A percentile compares a stretch with the other conserved stretches of the same genome.
Conservation (phyloP, 2,113 vertebrate genomes). For the Ramphastos sulfuratus region DNA sequence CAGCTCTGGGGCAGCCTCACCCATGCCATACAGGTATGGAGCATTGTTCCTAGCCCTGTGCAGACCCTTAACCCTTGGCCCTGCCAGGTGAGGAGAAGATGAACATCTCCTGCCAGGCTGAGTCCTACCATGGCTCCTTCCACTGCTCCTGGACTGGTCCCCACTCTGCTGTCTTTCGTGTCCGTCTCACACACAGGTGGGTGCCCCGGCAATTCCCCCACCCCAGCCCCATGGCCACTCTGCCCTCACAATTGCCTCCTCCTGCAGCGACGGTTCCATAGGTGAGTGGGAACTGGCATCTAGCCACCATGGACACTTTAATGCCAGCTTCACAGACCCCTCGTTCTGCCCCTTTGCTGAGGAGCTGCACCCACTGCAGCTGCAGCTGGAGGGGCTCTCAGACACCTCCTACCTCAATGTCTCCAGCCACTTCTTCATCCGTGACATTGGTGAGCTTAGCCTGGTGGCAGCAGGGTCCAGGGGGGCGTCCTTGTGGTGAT, state of each 20-base stretch:
- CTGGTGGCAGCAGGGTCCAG: rapidly evolving
- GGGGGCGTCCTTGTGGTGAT: rapidly evolving
- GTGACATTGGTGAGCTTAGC: neutral
- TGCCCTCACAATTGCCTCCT: neutral
- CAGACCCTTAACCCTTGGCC: rapidly evolving
- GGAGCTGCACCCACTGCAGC: neutral
- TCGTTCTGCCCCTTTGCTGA: constrained; percentile 43
- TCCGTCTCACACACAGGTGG: constrained; percentile 18
- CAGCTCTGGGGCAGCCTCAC: rapidly evolving
- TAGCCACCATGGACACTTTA: rapidly evolving
- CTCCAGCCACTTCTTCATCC: neutral
- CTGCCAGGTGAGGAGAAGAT: neutral
- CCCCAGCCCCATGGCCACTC: rapidly evolving
- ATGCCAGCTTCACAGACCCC: neutral
- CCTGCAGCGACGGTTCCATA: neutral
- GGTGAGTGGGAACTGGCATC: neutral
- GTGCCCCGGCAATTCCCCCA: neutral
- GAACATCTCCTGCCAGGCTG: constrained; percentile 15
- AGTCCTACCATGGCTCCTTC: constrained; percentile 24
- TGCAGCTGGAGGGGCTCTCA: constrained; percentile 24
- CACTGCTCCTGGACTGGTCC: constrained; percentile 7
- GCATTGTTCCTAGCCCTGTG: rapidly evolving
- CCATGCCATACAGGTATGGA: rapidly evolving
- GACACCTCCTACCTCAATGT: constrained; percentile 3
- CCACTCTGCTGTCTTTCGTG: neutral